phyloP scores from a whole-genome alignment of 2,113 vertebrate species.

The Atrichornis clamosus region DNA sequence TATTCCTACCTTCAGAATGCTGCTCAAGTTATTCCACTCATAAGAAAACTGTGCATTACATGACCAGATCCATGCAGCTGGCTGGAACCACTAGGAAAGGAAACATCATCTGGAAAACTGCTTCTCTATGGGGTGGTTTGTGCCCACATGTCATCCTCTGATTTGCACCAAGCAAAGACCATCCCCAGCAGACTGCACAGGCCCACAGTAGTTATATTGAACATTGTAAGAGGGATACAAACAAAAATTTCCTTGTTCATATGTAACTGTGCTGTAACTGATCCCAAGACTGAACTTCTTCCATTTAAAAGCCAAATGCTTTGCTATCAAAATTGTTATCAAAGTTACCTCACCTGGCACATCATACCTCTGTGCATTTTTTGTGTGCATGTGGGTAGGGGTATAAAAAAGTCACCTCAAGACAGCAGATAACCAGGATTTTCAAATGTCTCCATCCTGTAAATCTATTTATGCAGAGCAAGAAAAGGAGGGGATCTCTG shows the following conservation, averaged over 20 bases:
- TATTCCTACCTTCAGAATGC: background rate
- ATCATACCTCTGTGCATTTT: background rate
- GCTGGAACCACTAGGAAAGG: background rate
- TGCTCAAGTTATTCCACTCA: background rate
- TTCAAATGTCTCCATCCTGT: background rate
- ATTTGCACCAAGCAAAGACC: background rate
- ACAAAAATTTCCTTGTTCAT: background rate
- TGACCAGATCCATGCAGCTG: background rate
- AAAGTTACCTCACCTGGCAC: background rate
- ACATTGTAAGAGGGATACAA: background rate
- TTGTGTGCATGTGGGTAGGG: background rate
- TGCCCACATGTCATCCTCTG: background rate
- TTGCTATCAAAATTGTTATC: background rate
- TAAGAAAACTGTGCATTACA: fast-evolving
- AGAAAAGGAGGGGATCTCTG: background rate
- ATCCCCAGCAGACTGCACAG: background rate
- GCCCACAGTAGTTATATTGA: background rate
- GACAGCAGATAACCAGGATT: background rate
- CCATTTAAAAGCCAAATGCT: background rate
- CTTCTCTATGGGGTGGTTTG: background rate
- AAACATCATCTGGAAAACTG: background rate
- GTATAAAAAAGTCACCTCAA: fast-evolving
- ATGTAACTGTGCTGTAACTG: background rate
- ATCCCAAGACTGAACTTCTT: background rate
- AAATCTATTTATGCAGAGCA: background rate